Base-by-base conservation (phyloP, 2,888 invertebrate genomes). In the Xestobium rufovillosum region DNA sequence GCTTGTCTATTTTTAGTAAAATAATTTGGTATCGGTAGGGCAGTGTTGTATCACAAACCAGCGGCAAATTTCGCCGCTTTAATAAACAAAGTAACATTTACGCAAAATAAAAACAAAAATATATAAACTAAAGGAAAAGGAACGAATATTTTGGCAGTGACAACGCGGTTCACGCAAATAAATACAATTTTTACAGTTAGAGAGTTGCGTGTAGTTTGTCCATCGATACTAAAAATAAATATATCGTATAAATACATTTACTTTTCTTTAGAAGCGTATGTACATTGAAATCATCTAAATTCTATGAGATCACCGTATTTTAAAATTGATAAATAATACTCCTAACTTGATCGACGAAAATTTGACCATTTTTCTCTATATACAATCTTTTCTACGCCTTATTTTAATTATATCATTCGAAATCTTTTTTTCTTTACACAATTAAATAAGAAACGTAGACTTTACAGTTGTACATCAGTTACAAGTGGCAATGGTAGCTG, bases 401-500 rank as follows among this genome's bases (percentile, higher is more conserved):
- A 42, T 46, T 42, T 41, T 48, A 52, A 31, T 13, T 47, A 42
- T 53, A 53, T 51, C 49, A 55, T 51, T 47, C 51, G 47, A 50
- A 44, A 33, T 30, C 28, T 19, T n/a, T 19, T n/a, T 19, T 19
- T 6, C 23, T 19, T 8, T 6, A 19, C 23, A 19, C 23, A 8
- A 8, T 19, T 19, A 19, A 19, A 19, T 19, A 19, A 19, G 6
- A 19, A 19, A n/a, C 23, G n/a, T 8, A 8, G 39, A 47, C 42
- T 50, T 52, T 53, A 54, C 54, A 58, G 57, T 64, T 65, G 63
- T 64, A 64, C 64, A 63, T 63, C 58, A 55, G 63, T 64, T 63
- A 59, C 63, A 59, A 56, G 61, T 65, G 65, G 65, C 65, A 65
- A 63, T 65, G 63, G 52, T 52, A 52, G 57, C 57, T 59, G 45